phyloP scores from a whole-genome alignment of 2,113 vertebrate genomes.

The Salvelinus fontinalis region DNA sequence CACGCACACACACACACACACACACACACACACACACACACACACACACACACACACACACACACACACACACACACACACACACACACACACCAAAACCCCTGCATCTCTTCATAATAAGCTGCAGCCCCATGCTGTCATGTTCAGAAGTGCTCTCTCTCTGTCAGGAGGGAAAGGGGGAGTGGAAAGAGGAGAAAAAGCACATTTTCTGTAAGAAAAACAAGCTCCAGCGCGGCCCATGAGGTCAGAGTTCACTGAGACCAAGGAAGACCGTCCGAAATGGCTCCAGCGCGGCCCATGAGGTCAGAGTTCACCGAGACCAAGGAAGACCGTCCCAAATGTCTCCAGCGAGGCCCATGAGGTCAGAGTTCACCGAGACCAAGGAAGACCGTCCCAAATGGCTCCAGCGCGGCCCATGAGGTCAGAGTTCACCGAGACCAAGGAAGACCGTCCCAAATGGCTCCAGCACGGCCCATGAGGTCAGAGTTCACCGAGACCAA shows the following conservation, averaged over 20 bases:
- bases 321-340: constrained; percentile 87
- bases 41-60: too few relatives aligned
- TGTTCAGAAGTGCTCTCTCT: constrained; percentile 72
- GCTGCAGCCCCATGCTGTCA: constrained; percentile 71
- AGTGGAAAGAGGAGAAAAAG: background rate
- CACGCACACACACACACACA: too few relatives aligned
- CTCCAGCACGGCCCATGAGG: constrained; percentile 81
- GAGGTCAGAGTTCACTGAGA: constrained; percentile 85
- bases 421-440: too few relatives aligned
- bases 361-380: too few relatives aligned
- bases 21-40: too few relatives aligned
- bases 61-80: too few relatives aligned
- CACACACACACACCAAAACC: too few relatives aligned
- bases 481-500: constrained; percentile 82
- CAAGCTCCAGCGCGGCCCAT: constrained; percentile 79
- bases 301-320: constrained; percentile 47
- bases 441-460: constrained; percentile 12
- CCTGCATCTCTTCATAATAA: constrained; percentile 64
- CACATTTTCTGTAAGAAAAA: constrained; percentile 77
- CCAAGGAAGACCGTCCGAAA: constrained; percentile 86
- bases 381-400: too few relatives aligned
- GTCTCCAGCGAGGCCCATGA: constrained; percentile 22
- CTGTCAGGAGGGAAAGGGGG: constrained; percentile 54
- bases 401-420: too few relatives aligned
- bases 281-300: constrained; percentile 38